Evolutionary conservation across 1,140 invertebrate species (phyloP), one percentile per base, ranked within the genome.

Genomic region (Drosophila sturtevanti): DNA sequence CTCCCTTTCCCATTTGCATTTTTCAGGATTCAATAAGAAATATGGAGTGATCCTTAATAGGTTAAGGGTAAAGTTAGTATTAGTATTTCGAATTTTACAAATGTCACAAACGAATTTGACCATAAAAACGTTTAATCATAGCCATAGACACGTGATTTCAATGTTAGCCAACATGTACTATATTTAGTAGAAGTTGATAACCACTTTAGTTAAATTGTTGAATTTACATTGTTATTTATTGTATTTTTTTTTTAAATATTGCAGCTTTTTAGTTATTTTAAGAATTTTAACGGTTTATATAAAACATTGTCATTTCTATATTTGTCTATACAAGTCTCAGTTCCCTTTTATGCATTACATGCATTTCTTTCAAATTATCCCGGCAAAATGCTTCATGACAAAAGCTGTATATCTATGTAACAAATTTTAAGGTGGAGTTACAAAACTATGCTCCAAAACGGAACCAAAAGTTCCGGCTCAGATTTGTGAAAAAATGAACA

Each of bases 1-100:
- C 58, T 76, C 51, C 56, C 60, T 72, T 76, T 48, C 61, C 52
- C 54, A 18, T 35, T 38, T 14, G 35, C 63, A 60, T 68, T 34
- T 16, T 18, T 12, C 7, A 21, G 27, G 27, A 31, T 4, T 14
- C 14, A 7, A 56, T 27, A 35, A 9, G 27, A 14, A 1, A 16
- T 4, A 11, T 2, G n/a, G 14, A 27, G 14, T 55, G 18, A 21
- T 2, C 16, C 41, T 44, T 24, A 24, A 24, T 24, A 24, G 24
- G 24, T 24, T 24, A 24, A 4, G 24, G 24, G 4, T 7, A 18
- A 16, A 44, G 41, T 16, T 75, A 72, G 71, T 38, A 68, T n/a
- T n/a, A n/a, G n/a, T n/a, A n/a, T n/a, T n/a, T n/a, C n/a, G 41
- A 55, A 55, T 31, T 38, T 22, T 0, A 38, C 7, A 59, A 37